These are phyloP conservation scores for Brachyalestes nurse DNA, from an alignment of 2,797 vertebrate genomes.

Conservation along the genomic window DNA sequence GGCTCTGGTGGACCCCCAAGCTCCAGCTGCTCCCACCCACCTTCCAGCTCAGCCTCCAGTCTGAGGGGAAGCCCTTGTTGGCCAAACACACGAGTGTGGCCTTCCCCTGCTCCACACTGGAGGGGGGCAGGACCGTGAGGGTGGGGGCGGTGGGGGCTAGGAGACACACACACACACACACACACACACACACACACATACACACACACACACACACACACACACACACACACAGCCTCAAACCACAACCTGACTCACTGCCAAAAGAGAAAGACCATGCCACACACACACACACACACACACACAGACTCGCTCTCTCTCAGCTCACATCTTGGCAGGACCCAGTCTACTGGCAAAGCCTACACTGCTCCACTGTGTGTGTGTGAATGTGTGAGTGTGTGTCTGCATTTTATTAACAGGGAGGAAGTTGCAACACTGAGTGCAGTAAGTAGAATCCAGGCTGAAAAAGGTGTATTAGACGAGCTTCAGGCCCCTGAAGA, in stretches of 20 bases:
- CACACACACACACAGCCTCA: slow-evolving; percentile 37
- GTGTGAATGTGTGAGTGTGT: slow-evolving; percentile 7
- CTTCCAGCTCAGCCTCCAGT: too few relatives aligned
- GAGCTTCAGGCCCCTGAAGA: neutral
- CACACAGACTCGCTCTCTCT: slow-evolving; percentile 1
- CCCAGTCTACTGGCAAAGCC: slow-evolving; percentile 29
- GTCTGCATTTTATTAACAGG: slow-evolving; percentile 45
- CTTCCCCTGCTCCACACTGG: too few relatives aligned
- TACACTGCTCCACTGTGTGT: slow-evolving; percentile 22
- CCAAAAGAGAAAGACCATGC: slow-evolving; percentile 56
- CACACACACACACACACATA: neutral
- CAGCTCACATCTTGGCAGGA: slow-evolving; percentile 26
- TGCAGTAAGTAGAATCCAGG: neutral
- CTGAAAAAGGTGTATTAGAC: neutral
- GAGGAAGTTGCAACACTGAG: slow-evolving; percentile 42
- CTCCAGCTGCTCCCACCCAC: too few relatives aligned
- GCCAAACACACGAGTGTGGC: slow-evolving; percentile 17
- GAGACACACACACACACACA: too few relatives aligned
- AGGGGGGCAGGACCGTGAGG: too few relatives aligned
- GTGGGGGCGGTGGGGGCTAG: too few relatives aligned
- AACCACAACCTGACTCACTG: slow-evolving; percentile 57
- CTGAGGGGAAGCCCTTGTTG: too few relatives aligned
- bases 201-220: slow-evolving; percentile 5
- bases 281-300: slow-evolving; percentile 8
- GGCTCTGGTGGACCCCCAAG: too few relatives aligned